These are phyloP conservation scores for Condylura cristata DNA, from an alignment of 2,113 vertebrate species.

Conservation along the genomic window DNA sequence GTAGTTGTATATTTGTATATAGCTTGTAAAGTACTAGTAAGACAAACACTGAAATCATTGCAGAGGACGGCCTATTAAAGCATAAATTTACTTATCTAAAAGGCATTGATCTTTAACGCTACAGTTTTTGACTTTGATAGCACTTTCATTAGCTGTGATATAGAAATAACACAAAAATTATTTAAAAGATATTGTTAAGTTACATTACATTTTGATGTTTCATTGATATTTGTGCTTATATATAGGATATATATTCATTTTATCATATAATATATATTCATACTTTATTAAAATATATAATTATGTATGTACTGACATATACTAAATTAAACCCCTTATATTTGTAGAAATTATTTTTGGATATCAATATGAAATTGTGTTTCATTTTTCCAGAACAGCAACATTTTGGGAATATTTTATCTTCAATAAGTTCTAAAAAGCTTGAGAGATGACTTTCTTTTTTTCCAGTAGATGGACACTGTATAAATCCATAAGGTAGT, in stretches of 20 bases:
- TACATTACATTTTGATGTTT: conserved; percentile 44
- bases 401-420: conserved; percentile 39
- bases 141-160: background rate
- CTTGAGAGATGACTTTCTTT: conserved; percentile 50
- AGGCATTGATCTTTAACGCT: conserved; percentile 6
- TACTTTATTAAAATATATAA: background rate
- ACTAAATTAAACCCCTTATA: background rate
- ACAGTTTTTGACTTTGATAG: background rate
- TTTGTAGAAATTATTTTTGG: background rate
- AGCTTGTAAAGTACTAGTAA: background rate
- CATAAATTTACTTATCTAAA: conserved; percentile 8
- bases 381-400: conserved; percentile 43
- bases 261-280: background rate
- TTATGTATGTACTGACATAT: background rate
- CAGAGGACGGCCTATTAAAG: background rate
- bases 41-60: background rate
- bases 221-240: background rate
- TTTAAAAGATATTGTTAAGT: background rate
- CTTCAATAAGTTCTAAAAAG: conserved; percentile 36
- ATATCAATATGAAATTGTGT: background rate
- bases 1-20: background rate
- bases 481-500: conserved; percentile 55
- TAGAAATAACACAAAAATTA: conserved; percentile 12
- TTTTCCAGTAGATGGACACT: conserved; percentile 27
- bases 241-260: too few relatives aligned